A percentile compares a stretch with the other conserved stretches of the same genome.
Conservation (phyloP, 2,888 invertebrate species). For the Trachelus tabidus region DNA sequence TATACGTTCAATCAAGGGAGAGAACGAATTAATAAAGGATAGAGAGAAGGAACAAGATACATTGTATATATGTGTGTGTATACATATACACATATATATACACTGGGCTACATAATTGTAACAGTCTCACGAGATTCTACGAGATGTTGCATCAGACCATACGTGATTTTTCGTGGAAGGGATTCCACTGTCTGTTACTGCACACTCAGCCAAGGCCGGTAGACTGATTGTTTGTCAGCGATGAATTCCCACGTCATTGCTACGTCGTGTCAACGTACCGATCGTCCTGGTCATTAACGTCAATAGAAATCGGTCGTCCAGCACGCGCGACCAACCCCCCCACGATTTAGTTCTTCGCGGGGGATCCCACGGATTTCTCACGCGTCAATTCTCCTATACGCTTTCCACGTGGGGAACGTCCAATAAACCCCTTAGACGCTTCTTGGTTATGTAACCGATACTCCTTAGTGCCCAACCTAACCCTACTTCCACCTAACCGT, state of each 20-base stretch:
- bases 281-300: not conserved
- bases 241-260: not conserved
- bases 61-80: not conserved
- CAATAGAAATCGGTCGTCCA: not conserved
- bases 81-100: not conserved
- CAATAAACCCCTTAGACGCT: not conserved
- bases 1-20: not conserved
- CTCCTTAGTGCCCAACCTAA: not conserved
- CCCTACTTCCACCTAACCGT: not conserved
- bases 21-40: not conserved
- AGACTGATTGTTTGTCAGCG: not conserved
- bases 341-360: not conserved
- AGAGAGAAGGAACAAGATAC: not conserved
- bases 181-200: not conserved
- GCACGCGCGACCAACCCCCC: not conserved
- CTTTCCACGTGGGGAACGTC: not conserved
- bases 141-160: conserved; percentile 19
- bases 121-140: conserved; percentile 18
- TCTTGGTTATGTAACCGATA: not conserved
- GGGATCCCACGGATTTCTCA: not conserved
- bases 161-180: conserved; percentile 4
- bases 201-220: not conserved
- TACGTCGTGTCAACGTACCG: not conserved
- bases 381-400: not conserved
- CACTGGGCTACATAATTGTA: not conserved